Percentiles rank a stretch among this genome's conserved stretches.
Evolutionary conservation across 2,888 invertebrate species (phyloP).

Genomic region (Eristalinus sepulchralis): DNA sequence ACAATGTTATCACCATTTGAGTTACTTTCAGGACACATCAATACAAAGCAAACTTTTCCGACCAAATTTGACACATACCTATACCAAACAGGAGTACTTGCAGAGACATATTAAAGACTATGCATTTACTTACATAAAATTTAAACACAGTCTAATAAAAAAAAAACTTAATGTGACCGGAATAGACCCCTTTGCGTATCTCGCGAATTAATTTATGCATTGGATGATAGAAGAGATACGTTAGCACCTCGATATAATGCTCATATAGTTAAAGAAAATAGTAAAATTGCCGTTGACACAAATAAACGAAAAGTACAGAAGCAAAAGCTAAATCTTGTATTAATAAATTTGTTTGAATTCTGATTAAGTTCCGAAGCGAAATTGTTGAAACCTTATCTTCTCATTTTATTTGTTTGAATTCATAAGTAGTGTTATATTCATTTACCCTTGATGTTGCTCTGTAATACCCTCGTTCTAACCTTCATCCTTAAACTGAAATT

Average conservation of each 20-base stretch:
- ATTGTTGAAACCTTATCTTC: background rate
- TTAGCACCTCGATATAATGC: constrained; percentile 1
- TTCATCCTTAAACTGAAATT: no score
- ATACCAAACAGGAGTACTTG: no score
- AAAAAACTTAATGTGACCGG: no score
- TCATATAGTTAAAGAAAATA: background rate
- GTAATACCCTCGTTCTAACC: background rate
- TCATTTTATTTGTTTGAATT: background rate
- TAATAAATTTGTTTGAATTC: background rate
- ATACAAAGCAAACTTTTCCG: constrained; percentile 3
- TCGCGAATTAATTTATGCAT: constrained; percentile 18
- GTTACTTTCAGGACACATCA: constrained; percentile 21
- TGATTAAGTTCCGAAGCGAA: background rate
- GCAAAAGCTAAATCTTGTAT: background rate
- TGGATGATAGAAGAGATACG: constrained; percentile 25
- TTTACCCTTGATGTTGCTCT: background rate
- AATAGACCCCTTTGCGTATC: constrained; percentile 3
- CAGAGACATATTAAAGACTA: no score
- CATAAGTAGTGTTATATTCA: background rate
- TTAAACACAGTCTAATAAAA: no score
- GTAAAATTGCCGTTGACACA: constrained; percentile 1
- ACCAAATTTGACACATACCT: no score
- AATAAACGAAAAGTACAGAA: background rate
- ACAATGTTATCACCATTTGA: constrained; percentile 50
- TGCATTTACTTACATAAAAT: no score